Conservation (phyloP, 2,113 vertebrate species). For the Cryptotis parvus region DNA sequence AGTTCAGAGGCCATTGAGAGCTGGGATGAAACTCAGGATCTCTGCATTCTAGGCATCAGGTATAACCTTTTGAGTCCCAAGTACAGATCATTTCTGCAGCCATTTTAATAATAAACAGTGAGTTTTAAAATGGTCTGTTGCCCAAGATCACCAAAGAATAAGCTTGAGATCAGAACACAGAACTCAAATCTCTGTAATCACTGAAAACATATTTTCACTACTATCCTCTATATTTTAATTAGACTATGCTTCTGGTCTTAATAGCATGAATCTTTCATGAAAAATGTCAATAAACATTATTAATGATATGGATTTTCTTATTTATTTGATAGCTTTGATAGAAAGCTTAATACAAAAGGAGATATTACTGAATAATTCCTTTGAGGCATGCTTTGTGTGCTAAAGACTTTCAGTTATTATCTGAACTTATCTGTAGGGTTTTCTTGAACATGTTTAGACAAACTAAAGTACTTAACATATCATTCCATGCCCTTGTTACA, state of each 20-base stretch:
- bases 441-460: not conserved
- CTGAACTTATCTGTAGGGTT: not conserved
- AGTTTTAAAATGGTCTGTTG: not conserved
- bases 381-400: not conserved
- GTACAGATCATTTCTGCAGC: too few species aligned
- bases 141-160: not conserved
- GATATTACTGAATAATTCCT: not conserved
- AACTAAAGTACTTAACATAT: not conserved
- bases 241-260: not conserved
- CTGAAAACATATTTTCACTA: not conserved
- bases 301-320: not conserved
- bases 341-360: not conserved
- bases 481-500: not conserved
- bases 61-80: too few species aligned
- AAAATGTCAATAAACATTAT: not conserved
- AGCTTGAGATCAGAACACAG: not conserved
- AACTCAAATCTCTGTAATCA: not conserved
- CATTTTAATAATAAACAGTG: not conserved
- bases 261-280: not conserved
- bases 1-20: too few species aligned
- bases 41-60: too few species aligned
- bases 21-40: too few species aligned
- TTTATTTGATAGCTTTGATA: slow-evolving; percentile 3
- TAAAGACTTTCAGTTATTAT: not conserved
- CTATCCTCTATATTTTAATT: not conserved